These are phyloP conservation scores for Caradrina kadenii DNA, from an alignment of 2,888 invertebrate genomes.

Conservation along the genomic window DNA sequence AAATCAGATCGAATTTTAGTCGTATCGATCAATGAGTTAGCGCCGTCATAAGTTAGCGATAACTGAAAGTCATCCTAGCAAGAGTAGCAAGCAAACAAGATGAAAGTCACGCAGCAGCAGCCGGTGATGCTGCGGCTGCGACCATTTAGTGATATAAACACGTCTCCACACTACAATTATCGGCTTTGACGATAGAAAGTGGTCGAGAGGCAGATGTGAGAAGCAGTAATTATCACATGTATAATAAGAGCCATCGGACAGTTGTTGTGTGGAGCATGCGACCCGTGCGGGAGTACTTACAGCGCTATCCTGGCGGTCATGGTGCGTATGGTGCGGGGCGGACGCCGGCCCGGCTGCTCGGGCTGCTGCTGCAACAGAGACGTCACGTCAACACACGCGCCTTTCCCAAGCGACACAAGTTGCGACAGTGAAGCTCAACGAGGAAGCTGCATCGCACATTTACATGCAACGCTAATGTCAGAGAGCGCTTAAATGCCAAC, in stretches of 20 bases:
- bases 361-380: slow-evolving; percentile 88
- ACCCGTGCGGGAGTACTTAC: slow-evolving; percentile 82
- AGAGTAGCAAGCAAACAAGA: slow-evolving; percentile 77
- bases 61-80: slow-evolving; percentile 70
- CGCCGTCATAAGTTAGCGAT: slow-evolving; percentile 52
- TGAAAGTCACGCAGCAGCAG: slow-evolving; percentile 76
- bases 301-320: slow-evolving; percentile 85
- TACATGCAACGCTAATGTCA: slow-evolving; percentile 90
- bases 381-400: slow-evolving; percentile 87
- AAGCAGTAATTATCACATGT: slow-evolving; percentile 60
- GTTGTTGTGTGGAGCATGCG: neutral
- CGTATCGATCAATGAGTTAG: slow-evolving; percentile 66
- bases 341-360: slow-evolving; percentile 77
- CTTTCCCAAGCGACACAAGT: slow-evolving; percentile 88
- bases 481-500: slow-evolving; percentile 90
- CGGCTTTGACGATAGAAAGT: slow-evolving; percentile 80
- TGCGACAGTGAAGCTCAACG: slow-evolving; percentile 89
- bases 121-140: slow-evolving; percentile 56
- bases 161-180: slow-evolving; percentile 73
- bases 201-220: slow-evolving; percentile 65
- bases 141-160: slow-evolving; percentile 56
- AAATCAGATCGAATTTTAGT: slow-evolving; percentile 84
- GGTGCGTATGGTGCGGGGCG: slow-evolving; percentile 68
- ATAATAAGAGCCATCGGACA: slow-evolving; percentile 46
- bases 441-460: slow-evolving; percentile 89